A percentile compares a stretch with the other conserved stretches of the same genome.
These are phyloP conservation scores for Rhagium mordax DNA, from an alignment of 2,888 invertebrate species.

Conservation along the genomic window DNA sequence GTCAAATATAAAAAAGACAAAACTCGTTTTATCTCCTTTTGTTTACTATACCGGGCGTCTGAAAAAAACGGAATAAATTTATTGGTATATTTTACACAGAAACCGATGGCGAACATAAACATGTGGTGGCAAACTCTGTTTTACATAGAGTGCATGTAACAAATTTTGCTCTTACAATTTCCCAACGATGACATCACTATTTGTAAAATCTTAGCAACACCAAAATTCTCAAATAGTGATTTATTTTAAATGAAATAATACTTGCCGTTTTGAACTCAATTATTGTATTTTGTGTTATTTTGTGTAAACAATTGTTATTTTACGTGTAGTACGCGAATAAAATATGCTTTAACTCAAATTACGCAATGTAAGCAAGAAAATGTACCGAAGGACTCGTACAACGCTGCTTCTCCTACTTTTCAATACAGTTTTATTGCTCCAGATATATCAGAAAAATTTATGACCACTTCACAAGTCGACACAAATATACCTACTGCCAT, in stretches of 20 bases:
- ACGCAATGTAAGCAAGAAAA: too few species aligned
- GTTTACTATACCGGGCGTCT: conserved; percentile 6
- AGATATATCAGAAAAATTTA: background rate
- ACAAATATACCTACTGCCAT: background rate
- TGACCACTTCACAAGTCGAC: background rate
- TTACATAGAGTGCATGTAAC: background rate
- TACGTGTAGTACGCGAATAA: too few species aligned
- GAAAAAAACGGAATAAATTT: background rate
- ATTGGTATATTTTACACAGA: background rate
- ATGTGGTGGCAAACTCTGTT: background rate
- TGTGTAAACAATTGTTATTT: too few species aligned
- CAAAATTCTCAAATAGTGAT: background rate
- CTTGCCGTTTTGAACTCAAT: too few species aligned
- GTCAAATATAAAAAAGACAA: conserved; percentile 2
- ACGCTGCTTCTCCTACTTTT: background rate
- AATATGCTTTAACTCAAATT: too few species aligned
- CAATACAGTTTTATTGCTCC: background rate
- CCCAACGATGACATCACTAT: too few species aligned
- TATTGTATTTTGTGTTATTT: too few species aligned
- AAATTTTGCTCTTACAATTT: too few species aligned
- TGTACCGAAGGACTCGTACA: background rate
- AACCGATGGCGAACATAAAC: background rate
- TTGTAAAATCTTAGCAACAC: background rate
- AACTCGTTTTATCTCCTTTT: conserved; percentile 14
- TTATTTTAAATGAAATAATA: too few species aligned